Evolutionary conservation across 2,888 invertebrate genomes (phyloP), one percentile per base, ranked within the genome.

Genomic region (Eugnorisma glareosa): DNA sequence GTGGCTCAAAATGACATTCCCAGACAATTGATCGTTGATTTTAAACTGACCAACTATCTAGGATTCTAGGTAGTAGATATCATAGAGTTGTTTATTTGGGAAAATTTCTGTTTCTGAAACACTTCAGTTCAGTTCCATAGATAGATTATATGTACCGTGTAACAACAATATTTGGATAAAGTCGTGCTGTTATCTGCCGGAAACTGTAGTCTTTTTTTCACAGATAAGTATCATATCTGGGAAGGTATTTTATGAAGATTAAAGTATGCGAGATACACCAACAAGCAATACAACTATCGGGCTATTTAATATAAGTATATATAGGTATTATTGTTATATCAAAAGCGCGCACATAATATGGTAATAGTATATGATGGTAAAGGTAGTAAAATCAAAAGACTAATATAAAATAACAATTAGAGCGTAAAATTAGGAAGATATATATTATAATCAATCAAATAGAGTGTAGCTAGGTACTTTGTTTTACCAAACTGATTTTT

Each of bases 111-210:
- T 24, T 48, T 67, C 7, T 5, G 24, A 48, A 59, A 43, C 1
- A 43, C 24, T 51, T 51, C 4, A 21, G 24, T 24, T 28, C 35
- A 59, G 13, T 61, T 37, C 18, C 15, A 51, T 21, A 21, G 28
- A 48, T 7, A 74, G 37, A 75, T 8, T 28, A 61, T 1, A 54
- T 28, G 11, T 61, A 10, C 21, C 13, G 8, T 6, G 21, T n/a
- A 51, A 11, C 5, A 10, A 63, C 3, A 40, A 45, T 21, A 40
- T 31, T 59, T 11, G 18, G 78, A 40, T 76, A 77, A 78, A 15
- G 11, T 40, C 31, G n/a, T 15, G 11, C 10, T 59, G 31, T 31
- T 78, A 77, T 75, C 67, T 37, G 18, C 1, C 35, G 69, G 48
- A 78, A 78, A 61, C 21, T 68, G 24, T 31, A 31, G 21, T 31